Conservation (phyloP, 2,888 invertebrate genomes). For the Achlya flavicornis region DNA sequence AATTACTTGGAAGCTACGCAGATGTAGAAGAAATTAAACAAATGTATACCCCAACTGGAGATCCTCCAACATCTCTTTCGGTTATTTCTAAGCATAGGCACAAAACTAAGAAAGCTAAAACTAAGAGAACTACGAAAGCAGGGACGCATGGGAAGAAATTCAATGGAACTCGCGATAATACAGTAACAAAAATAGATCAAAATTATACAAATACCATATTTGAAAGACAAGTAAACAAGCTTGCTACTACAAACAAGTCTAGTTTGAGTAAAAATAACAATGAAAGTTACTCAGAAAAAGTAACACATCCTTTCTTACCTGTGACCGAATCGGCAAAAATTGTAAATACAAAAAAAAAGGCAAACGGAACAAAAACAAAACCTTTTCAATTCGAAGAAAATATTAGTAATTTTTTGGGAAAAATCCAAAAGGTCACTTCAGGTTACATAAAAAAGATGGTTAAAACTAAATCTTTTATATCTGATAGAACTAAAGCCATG, state of each 20-base stretch:
- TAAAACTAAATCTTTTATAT: background rate
- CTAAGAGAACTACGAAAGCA: conserved; percentile 15
- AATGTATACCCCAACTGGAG: conserved; percentile 18
- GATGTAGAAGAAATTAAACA: conserved; percentile 27
- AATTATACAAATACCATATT: background rate
- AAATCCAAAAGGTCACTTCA: background rate
- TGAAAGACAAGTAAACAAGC: background rate
- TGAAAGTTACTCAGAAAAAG: conserved; percentile 10
- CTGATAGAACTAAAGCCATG: conserved; percentile 17
- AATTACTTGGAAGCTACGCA: conserved; percentile 36
- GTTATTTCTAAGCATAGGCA: background rate
- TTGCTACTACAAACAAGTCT: background rate
- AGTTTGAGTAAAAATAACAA: conserved; percentile 5
- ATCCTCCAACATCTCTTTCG: conserved; percentile 12
- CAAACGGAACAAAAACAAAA: background rate
- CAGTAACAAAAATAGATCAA: background rate
- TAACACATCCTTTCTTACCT: conserved; percentile 3
- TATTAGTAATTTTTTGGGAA: background rate
- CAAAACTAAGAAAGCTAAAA: conserved; percentile 10
- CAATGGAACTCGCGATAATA: background rate
- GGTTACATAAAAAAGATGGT: background rate
- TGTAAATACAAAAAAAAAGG: background rate
- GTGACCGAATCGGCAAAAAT: background rate
- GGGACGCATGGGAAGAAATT: background rate
- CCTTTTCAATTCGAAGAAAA: background rate